These are phyloP conservation scores for Melanerpes formicivorus DNA, from an alignment of 2,113 vertebrate species.

Conservation along the genomic window DNA sequence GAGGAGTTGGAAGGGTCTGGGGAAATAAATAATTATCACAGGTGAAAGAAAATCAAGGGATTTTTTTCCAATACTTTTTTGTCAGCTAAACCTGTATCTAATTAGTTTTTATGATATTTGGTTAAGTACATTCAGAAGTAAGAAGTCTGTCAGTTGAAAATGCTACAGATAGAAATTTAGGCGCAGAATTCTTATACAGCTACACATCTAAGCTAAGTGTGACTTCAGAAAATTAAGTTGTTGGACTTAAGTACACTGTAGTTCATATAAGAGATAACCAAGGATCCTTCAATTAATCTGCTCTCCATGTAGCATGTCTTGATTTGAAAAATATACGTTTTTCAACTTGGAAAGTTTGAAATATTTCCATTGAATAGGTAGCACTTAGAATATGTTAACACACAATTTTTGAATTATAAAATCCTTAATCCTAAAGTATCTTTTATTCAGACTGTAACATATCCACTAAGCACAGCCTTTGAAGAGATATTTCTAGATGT, in stretches of 20 bases:
- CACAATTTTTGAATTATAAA: too few relatives aligned
- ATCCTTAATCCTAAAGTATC: too few relatives aligned
- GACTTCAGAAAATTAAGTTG: background rate
- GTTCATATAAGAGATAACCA: background rate
- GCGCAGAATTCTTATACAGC: background rate
- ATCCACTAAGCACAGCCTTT: too few relatives aligned
- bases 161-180: background rate
- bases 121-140: background rate
- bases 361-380: background rate
- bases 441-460: too few relatives aligned
- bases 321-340: background rate
- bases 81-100: background rate
- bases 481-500: too few relatives aligned
- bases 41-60: background rate
- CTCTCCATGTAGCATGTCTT: background rate
- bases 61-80: background rate
- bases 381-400: background rate
- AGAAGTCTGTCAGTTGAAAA: background rate
- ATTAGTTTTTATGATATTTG: background rate
- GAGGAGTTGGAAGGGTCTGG: background rate
- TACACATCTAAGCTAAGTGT: background rate
- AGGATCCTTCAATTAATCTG: background rate
- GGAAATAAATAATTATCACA: background rate
- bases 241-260: background rate
- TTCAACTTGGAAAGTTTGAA: background rate